Conservation (phyloP, 2,113 vertebrate genomes). For the Hucho hucho region DNA sequence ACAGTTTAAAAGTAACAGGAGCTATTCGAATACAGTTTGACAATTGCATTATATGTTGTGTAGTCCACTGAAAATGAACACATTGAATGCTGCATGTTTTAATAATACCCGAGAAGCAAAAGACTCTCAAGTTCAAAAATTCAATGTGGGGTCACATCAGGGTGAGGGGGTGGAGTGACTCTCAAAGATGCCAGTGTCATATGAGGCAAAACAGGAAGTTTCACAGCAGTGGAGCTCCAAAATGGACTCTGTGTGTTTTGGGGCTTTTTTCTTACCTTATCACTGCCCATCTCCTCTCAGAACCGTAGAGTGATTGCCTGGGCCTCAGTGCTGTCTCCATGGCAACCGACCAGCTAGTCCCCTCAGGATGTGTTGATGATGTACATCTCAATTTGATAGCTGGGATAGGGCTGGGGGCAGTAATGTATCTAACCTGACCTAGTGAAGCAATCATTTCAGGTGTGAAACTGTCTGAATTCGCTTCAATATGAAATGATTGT, state of each 20-base stretch:
- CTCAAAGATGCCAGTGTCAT: slow-evolving; percentile 2
- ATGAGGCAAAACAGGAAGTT: slow-evolving; percentile 5
- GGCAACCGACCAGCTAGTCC: slow-evolving; percentile 34
- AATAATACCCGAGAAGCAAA: not conserved
- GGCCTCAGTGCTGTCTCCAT: slow-evolving; percentile 31
- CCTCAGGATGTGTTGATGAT: not conserved
- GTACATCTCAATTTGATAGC: not conserved
- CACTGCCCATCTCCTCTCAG: not conserved
- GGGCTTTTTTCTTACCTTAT: not conserved
- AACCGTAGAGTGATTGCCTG: not conserved
- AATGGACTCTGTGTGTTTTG: not conserved
- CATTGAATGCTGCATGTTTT: too few species aligned
- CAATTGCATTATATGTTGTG: not conserved
- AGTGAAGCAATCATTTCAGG: not conserved
- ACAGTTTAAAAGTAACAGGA: not conserved
- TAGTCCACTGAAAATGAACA: not conserved
- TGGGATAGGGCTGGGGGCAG: not conserved
- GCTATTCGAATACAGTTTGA: slow-evolving; percentile 12
- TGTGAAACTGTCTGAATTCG: not conserved
- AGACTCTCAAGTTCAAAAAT: not conserved
- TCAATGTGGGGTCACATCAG: not conserved
- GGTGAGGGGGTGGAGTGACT: not conserved
- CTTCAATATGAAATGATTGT: too few species aligned
- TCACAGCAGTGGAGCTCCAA: not conserved
- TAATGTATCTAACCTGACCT: not conserved